phyloP scores from a whole-genome alignment of 1,140 invertebrate species.

The Scaptomyza hsui region DNA sequence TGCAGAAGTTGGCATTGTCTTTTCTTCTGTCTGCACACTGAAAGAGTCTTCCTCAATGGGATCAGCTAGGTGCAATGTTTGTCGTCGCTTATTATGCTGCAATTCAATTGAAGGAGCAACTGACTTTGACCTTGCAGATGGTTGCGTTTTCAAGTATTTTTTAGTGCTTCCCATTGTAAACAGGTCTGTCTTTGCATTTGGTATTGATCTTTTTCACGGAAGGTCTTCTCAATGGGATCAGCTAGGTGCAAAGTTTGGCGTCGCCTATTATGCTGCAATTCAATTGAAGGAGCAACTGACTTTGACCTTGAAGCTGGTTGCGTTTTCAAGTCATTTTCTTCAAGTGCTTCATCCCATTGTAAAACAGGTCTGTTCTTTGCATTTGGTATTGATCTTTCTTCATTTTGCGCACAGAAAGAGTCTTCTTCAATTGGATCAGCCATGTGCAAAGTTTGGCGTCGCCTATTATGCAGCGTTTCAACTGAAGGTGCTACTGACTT shows the following conservation, averaged over 20 bases:
- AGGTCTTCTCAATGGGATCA: slow-evolving; percentile 25
- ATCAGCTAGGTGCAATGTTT: not conserved
- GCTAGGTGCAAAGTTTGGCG: not conserved
- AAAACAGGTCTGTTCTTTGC: no score
- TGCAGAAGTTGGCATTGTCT: no score
- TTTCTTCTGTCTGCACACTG: no score
- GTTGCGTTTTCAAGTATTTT: no score
- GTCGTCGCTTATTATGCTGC: not conserved
- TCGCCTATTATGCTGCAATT: not conserved
- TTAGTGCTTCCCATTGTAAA: no score
- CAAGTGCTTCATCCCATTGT: no score
- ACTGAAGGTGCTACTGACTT: not conserved
- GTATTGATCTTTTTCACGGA: not conserved
- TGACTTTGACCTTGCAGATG: not conserved
- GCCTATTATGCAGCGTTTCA: not conserved
- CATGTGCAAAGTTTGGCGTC: not conserved
- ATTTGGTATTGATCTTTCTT: no score
- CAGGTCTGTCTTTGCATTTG: not conserved
- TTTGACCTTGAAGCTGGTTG: not conserved
- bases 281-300: not conserved
- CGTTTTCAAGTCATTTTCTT: not conserved
- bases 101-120: not conserved
- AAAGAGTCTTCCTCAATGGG: not conserved
- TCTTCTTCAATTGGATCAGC: slow-evolving; percentile 9
- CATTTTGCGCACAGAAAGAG: not conserved